phyloP scores from a whole-genome alignment of 2,113 vertebrate species.

The Anoplopoma fimbria region DNA sequence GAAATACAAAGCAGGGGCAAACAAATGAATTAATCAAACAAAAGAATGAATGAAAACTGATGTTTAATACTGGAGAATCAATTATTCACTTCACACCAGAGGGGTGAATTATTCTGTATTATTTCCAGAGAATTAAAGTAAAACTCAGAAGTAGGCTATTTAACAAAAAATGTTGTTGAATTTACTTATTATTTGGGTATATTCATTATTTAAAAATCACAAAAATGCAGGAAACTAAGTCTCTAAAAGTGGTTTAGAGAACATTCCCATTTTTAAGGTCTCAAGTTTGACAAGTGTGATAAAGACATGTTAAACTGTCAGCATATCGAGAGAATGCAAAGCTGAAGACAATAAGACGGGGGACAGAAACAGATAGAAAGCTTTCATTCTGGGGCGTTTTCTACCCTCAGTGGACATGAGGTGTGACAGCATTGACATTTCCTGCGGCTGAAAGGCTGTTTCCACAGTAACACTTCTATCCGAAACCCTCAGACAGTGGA shows the following conservation, averaged over 20 bases:
- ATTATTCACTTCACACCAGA: too few relatives aligned
- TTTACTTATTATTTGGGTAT: too few relatives aligned
- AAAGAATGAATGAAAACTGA: too few relatives aligned
- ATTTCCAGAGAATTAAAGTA: not conserved
- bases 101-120: too few relatives aligned
- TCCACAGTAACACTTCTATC: constrained; percentile 55
- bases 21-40: too few relatives aligned
- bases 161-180: too few relatives aligned
- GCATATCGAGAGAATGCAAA: not conserved
- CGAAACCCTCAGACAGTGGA: constrained; percentile 23
- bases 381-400: constrained; percentile 36
- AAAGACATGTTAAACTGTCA: constrained; percentile 5
- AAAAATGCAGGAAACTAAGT: too few relatives aligned
- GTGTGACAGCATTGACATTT: constrained; percentile 69
- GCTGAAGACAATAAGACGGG: not conserved
- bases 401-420: constrained; percentile 35
- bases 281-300: not conserved
- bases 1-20: too few relatives aligned
- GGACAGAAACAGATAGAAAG: not conserved
- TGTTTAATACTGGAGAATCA: too few relatives aligned
- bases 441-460: constrained; percentile 59
- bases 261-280: not conserved
- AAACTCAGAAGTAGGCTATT: too few relatives aligned
- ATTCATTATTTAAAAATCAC: too few relatives aligned
- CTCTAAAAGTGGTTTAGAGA: not conserved